These are phyloP conservation scores for Hydrochoerus hydrochaeris DNA, from an alignment of 2,113 vertebrate genomes.

Conservation along the genomic window DNA sequence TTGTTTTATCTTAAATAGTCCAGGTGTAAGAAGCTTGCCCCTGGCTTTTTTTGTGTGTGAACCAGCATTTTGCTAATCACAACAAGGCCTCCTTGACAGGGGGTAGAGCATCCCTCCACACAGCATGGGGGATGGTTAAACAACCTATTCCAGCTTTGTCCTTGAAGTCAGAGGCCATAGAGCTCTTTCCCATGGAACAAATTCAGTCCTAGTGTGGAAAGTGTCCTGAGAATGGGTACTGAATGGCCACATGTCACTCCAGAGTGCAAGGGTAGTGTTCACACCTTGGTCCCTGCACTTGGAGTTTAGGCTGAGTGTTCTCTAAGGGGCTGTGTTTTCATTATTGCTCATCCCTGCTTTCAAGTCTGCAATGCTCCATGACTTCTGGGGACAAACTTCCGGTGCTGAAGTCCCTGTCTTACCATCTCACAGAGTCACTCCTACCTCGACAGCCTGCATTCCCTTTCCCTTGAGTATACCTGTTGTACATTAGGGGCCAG, in stretches of 20 bases:
- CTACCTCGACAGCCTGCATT: rapidly evolving
- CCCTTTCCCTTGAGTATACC: neutral
- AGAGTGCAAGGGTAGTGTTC: no score
- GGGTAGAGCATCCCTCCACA: neutral
- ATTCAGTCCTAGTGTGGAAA: neutral
- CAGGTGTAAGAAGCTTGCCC: neutral
- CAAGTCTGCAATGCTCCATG: neutral
- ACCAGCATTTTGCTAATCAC: conserved; percentile 26
- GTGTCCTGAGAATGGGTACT: neutral
- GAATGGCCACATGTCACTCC: neutral
- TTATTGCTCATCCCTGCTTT: neutral
- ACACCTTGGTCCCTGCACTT: neutral
- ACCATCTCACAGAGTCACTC: no score
- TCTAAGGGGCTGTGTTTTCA: neutral
- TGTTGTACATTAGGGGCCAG: neutral
- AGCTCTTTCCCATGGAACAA: neutral
- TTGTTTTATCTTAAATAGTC: conserved; percentile 17
- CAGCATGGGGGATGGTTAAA: neutral
- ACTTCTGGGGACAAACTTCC: neutral
- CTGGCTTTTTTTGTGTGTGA: neutral
- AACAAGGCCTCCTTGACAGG: neutral
- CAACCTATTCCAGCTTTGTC: neutral
- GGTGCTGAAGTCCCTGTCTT: neutral
- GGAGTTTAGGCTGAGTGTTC: neutral
- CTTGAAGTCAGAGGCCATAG: neutral